Evolutionary conservation across 2,797 vertebrate genomes (phyloP), one percentile per base, ranked within the genome.

Genomic region (Apogon talboti): DNA sequence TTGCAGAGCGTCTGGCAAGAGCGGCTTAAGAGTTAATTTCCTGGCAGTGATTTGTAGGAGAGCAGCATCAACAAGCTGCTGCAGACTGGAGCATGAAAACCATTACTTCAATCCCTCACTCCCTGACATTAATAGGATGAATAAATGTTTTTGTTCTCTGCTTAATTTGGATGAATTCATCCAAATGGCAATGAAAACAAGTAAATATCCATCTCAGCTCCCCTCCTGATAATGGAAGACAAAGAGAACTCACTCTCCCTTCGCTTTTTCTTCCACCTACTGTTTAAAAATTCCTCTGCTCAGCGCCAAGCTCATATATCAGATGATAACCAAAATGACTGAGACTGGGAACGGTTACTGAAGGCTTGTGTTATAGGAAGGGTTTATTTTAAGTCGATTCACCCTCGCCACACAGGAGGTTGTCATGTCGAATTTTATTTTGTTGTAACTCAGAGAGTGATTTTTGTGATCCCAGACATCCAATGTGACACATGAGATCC

Each of bases 121-220:
- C 81, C 61, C 81, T 84, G 89, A 92, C 88, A 88, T 92, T 92
- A 91, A 92, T 89, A 89, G 83, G 85, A 89, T 87, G 89, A 90
- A 90, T 90, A 90, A 86, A 91, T 89, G 83, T 85, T 87, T 91
- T 89, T 91, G 86, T 88, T 90, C 82, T 70, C 83, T 52, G 78
- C 79, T 88, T 91, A 85, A 92, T 92, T 91, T 91, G 87, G 84
- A 92, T 85, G 82, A 89, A 92, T 90, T 89, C 81, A 80, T 88
- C 88, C 78, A 89, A 89, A 91, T 81, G 83, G 79, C 79, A 85
- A 82, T 58, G 66, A 86, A 90, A 91, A 91, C 86, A 89, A 87
- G 88, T 82, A 91, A 85, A 90, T 87, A 88, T 89, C 73, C 76
- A 78, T 83, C 81, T 85, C 74, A 45, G 79, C 74, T 80, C 69